Evolutionary conservation across 2,797 vertebrate species (phyloP), one percentile per base, ranked within the genome.

Genomic region (Alosa sapidissima): DNA sequence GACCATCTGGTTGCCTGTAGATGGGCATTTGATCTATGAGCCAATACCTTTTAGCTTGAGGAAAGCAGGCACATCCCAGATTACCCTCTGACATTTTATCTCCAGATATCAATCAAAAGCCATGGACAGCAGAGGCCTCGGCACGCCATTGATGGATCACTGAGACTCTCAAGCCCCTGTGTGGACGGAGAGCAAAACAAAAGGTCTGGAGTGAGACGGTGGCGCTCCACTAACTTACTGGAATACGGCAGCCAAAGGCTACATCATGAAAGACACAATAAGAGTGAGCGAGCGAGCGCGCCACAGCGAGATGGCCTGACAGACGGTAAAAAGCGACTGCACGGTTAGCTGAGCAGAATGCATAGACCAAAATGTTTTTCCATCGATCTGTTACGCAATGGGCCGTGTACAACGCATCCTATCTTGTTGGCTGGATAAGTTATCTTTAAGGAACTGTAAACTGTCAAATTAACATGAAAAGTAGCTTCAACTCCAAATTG

Each of bases 31-130:
- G 91, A 93, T 93, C 89, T 90, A 84, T 90, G 88, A 92, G 82
- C 85, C 87, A 86, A 84, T 88, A 82, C 60, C 86, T 84, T 72
- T 81, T 84, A 86, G 85, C 52, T 85, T 54, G 58, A 85, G 85
- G 78, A 82, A 81, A 85, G 85, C 78, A 81, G 85, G 33, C 81
- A 81, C 81, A 75, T 86, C 72, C 86, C 68, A 85, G 89, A 87
- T 86, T 91, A 87, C 87, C 86, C 83, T 88, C 88, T 94, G 93
- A 92, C 93, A 93, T 94, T 94, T 94, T 91, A 92, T 94, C 92
- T 92, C 89, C 89, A 87, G 89, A 87, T 90, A 94, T 93, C 92
- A 92, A 91, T 94, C 92, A 92, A 90, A 90, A 82, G 47, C 52
- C 72, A 84, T 62, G 87, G 84, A 89, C 85, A 89, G 84, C 86